Conservation (phyloP, 1,140 invertebrate genomes). For the Drosophila orosa region DNA sequence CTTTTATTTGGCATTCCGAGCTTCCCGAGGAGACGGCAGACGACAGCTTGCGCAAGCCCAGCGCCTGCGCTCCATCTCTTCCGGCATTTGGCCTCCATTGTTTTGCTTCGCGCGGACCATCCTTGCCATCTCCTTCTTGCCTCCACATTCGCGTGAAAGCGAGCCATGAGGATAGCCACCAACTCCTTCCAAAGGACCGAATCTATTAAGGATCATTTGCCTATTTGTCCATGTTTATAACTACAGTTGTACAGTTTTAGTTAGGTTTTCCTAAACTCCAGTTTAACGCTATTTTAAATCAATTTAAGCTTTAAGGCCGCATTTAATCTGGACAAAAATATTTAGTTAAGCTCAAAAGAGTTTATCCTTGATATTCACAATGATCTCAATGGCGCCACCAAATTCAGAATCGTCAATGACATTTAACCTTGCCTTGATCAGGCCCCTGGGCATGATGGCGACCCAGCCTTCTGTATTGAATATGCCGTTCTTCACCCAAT, state of each 20-base stretch:
- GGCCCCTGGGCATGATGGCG: constrained; percentile 25
- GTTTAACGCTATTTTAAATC: not conserved
- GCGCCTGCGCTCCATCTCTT: constrained; percentile 59
- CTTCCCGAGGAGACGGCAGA: constrained; percentile 37
- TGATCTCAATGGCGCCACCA: constrained; percentile 12
- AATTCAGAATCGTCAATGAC: not conserved
- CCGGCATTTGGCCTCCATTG: constrained; percentile 62
- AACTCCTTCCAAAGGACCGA: not conserved
- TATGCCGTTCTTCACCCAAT: constrained; percentile 36
- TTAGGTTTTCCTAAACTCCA: not conserved
- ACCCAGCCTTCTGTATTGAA: constrained; percentile 36
- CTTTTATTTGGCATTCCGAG: constrained; percentile 62
- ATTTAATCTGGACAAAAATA: not conserved
- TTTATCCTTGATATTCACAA: constrained; percentile 16
- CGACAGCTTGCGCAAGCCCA: constrained; percentile 36
- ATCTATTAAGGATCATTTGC: not conserved
- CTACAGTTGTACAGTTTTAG: not conserved
- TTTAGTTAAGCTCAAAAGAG: not conserved
- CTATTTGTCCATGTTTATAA: no score
- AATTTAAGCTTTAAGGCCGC: not conserved
- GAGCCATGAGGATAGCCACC: not conserved
- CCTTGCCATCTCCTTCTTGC: constrained; percentile 44
- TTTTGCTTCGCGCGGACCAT: constrained; percentile 55
- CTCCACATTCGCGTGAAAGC: constrained; percentile 53
- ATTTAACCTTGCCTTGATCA: constrained; percentile 20